Percentiles rank a stretch among this genome's conserved stretches.
phyloP scores from a whole-genome alignment of 35 echinoderm and acorn worm species.

The Apostichopus californicus region DNA sequence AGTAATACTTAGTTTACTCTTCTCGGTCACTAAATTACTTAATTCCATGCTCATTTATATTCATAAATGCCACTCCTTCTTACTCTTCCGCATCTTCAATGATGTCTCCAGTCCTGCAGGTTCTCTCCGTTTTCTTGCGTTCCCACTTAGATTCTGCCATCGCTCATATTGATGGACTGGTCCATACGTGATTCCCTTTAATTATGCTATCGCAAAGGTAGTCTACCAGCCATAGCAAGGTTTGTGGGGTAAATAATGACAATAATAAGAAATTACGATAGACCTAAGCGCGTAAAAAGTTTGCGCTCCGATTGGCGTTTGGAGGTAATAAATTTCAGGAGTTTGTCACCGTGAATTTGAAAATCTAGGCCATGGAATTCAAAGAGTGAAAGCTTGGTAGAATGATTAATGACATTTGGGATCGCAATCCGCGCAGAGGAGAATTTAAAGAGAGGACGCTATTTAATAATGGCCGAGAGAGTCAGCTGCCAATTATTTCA shows the following conservation, averaged over 20 bases:
- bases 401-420: background rate
- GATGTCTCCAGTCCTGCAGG: too few relatives aligned
- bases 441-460: background rate
- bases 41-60: too few relatives aligned
- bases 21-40: too few relatives aligned
- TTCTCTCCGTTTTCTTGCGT: too few relatives aligned
- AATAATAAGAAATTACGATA: background rate
- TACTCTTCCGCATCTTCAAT: too few relatives aligned
- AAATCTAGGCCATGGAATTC: slow-evolving; percentile 49
- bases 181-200: background rate
- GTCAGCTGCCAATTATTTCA: too few relatives aligned
- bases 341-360: slow-evolving; percentile 29
- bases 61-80: too few relatives aligned
- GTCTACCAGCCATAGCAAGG: background rate
- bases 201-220: background rate
- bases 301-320: background rate
- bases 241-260: background rate
- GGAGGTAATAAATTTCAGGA: slow-evolving; percentile 30
- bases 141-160: too few relatives aligned
- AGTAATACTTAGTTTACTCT: too few relatives aligned
- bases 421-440: background rate
- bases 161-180: background rate
- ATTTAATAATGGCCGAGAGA: background rate
- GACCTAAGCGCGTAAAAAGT: background rate
- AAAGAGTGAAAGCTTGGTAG: background rate